Evolutionary conservation across 2,797 vertebrate genomes (phyloP).

Genomic region (Platyrinchus mystaceus): DNA sequence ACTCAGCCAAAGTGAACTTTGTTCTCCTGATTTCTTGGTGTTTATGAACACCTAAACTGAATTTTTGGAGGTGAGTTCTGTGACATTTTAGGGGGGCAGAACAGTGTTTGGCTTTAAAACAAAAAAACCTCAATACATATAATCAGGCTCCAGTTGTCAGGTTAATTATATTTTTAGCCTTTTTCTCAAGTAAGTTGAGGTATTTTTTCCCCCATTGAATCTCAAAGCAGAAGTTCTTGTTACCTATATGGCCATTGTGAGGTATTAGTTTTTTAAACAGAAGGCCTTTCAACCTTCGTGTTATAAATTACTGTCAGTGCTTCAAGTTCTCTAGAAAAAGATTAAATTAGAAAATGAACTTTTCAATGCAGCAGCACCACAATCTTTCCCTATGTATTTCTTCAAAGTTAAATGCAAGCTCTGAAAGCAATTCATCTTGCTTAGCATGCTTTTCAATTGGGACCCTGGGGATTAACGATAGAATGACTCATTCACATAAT

Average conservation of each 20-base stretch:
- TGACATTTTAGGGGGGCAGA: background rate
- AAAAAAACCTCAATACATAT: background rate
- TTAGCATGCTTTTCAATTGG: background rate
- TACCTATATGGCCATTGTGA: background rate
- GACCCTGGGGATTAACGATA: background rate
- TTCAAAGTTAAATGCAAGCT: conserved; percentile 12
- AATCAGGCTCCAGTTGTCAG: background rate
- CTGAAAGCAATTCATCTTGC: background rate
- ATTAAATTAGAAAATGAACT: background rate
- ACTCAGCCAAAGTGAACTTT: background rate
- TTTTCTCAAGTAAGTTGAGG: background rate
- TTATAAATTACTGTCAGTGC: background rate
- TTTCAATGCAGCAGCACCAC: background rate
- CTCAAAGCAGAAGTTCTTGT: background rate
- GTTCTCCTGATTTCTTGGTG: background rate
- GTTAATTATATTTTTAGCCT: background rate
- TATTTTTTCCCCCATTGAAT: background rate
- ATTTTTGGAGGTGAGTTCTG: background rate
- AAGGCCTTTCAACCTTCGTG: background rate
- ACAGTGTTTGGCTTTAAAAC: background rate
- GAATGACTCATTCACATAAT: conserved; percentile 25
- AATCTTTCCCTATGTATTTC: background rate
- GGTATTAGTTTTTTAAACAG: background rate
- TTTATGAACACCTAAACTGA: background rate
- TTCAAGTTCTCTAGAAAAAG: background rate